Evolutionary conservation across 2,797 vertebrate genomes (phyloP).

Genomic region (Eupleurogrammus muticus): DNA sequence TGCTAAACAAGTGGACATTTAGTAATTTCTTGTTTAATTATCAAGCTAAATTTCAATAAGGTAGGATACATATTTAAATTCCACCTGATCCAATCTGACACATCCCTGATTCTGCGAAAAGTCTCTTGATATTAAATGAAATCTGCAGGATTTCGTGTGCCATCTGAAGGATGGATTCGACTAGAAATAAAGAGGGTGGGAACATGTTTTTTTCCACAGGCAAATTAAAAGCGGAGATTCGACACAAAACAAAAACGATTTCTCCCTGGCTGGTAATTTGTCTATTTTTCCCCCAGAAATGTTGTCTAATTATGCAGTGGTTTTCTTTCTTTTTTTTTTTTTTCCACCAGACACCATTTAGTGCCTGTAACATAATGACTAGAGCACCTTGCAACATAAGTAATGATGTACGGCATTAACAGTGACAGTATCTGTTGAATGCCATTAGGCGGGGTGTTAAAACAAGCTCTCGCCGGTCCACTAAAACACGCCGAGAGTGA

Average conservation of each 20-base stretch:
- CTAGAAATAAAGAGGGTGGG: conserved; percentile 4
- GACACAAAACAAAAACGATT: conserved; percentile 17
- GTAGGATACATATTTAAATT: conserved; percentile 26
- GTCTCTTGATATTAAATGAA: conserved; percentile 54
- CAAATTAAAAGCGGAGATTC: conserved; percentile 33
- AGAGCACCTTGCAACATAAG: conserved; percentile 1
- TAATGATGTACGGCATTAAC: conserved; percentile 9
- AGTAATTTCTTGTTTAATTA: too few species aligned
- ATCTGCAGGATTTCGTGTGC: conserved; percentile 12
- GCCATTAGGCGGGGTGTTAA: conserved; percentile 18
- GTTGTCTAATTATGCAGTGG: conserved; percentile 1
- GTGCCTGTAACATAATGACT: conserved; percentile 35
- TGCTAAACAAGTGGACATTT: too few species aligned
- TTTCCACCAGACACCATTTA: conserved; percentile 4
- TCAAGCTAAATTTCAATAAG: too few species aligned
- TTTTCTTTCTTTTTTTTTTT: too few species aligned
- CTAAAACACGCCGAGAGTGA: background rate
- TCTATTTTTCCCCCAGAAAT: conserved; percentile 26
- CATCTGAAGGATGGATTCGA: conserved; percentile 32
- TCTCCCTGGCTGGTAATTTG: conserved; percentile 9
- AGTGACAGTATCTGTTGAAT: conserved; percentile 13
- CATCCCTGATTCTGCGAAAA: conserved; percentile 46
- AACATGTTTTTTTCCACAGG: background rate
- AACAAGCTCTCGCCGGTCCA: conserved; percentile 7
- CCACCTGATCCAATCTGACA: conserved; percentile 48